Conservation (phyloP, 2,888 invertebrate species). For the Lissonota sp. region DNA sequence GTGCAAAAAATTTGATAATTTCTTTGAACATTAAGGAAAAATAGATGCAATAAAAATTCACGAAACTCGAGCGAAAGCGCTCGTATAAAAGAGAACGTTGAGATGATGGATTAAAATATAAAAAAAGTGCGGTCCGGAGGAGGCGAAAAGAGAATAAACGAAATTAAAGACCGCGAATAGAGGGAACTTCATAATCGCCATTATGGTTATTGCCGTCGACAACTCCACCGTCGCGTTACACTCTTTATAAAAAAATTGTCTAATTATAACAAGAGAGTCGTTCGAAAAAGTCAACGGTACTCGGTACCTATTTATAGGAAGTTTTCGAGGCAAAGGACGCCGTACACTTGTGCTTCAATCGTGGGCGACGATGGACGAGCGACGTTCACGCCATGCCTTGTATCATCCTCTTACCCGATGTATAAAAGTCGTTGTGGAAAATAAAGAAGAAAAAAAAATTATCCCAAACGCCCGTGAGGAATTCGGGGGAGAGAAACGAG, state of each 20-base stretch:
- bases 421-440: slow-evolving; percentile 5
- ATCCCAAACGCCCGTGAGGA: slow-evolving; percentile 39
- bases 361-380: slow-evolving; percentile 62
- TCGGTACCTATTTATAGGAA: slow-evolving; percentile 36
- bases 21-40: no score
- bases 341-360: slow-evolving; percentile 36
- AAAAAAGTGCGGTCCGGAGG: not conserved
- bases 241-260: slow-evolving; percentile 30
- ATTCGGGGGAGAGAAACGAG: slow-evolving; percentile 21
- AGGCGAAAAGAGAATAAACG: slow-evolving; percentile 4
- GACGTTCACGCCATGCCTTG: slow-evolving; percentile 12
- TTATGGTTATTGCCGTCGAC: not conserved
- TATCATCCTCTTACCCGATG: slow-evolving; percentile 18
- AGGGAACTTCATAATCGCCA: slow-evolving; percentile 14
- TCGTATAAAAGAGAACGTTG: not conserved
- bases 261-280: slow-evolving; percentile 48
- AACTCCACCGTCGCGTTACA: not conserved
- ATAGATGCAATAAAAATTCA: no score
- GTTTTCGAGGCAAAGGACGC: slow-evolving; percentile 27
- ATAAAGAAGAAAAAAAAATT: no score
- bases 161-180: slow-evolving; percentile 7
- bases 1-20: no score
- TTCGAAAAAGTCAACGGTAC: slow-evolving; percentile 40
- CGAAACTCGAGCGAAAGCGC: no score
- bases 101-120: slow-evolving; percentile 14